These are phyloP conservation scores for Pseudopipra pipra DNA, from an alignment of 2,113 vertebrate species.

Conservation along the genomic window DNA sequence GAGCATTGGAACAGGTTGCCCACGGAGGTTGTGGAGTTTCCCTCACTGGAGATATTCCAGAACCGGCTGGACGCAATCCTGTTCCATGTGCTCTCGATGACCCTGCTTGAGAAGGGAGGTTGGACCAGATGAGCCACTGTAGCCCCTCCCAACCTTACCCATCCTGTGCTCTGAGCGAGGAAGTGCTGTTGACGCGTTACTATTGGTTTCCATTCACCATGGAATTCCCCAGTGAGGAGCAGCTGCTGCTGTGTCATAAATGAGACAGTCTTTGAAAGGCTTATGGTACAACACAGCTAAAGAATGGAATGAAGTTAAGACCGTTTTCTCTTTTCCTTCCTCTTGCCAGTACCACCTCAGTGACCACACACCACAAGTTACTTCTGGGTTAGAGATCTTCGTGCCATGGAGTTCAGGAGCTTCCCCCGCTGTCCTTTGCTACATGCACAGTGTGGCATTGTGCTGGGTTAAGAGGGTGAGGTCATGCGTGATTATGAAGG, in stretches of 20 bases:
- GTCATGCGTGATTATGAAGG: fast-evolving
- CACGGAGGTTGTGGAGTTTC: neutral
- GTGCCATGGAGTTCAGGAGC: neutral
- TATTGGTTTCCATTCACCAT: fast-evolving
- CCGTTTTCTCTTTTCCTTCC: fast-evolving
- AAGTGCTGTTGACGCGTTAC: fast-evolving
- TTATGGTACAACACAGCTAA: neutral
- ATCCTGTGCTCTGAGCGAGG: fast-evolving
- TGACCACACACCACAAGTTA: fast-evolving
- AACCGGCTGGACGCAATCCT: fast-evolving
- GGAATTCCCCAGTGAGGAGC: fast-evolving
- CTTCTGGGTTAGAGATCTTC: too few species aligned
- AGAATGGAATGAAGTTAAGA: fast-evolving
- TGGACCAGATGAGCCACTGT: neutral
- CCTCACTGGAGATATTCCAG: fast-evolving
- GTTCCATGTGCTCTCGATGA: fast-evolving
- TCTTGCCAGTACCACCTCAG: fast-evolving
- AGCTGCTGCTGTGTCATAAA: neutral
- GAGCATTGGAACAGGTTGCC: neutral
- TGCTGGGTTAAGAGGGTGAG: neutral
- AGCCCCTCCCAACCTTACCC: neutral
- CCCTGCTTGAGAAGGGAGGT: neutral
- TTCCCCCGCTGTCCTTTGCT: fast-evolving
- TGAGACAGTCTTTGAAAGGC: neutral
- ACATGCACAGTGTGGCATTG: fast-evolving